Conservation (phyloP, 1,140 invertebrate species). For the Cotesia chilonis region DNA sequence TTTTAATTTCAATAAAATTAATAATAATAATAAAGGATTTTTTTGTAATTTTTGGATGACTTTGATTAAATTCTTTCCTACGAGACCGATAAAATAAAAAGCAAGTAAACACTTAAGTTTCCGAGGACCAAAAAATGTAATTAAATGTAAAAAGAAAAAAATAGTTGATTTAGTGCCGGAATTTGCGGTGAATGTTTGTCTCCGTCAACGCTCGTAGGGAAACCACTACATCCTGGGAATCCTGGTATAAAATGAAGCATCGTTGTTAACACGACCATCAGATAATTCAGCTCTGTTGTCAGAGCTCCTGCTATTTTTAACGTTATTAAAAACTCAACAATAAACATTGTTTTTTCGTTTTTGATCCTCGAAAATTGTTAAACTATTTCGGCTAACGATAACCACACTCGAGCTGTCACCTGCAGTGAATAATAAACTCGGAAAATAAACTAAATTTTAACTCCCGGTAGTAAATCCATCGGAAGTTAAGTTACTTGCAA, state of each 20-base stretch:
- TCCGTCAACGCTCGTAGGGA: constrained; percentile 33
- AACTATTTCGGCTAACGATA: too few species aligned
- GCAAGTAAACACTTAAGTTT: not conserved
- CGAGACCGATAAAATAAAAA: not conserved
- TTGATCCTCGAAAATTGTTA: too few species aligned
- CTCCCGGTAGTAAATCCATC: constrained; percentile 10
- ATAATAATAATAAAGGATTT: too few species aligned
- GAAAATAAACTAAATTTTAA: too few species aligned
- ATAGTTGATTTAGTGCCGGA: constrained; percentile 13
- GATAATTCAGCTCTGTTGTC: constrained; percentile 19
- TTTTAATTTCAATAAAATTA: too few species aligned
- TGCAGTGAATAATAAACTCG: too few species aligned
- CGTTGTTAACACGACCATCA: constrained; percentile 26
- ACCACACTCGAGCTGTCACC: too few species aligned
- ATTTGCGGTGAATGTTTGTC: constrained; percentile 39
- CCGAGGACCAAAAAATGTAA: not conserved
- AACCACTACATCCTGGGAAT: constrained; percentile 40
- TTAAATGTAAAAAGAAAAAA: constrained; percentile 1
- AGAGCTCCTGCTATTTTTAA: too few species aligned
- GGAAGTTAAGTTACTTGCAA: not conserved
- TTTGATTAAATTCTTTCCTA: too few species aligned
- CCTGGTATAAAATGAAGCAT: constrained; percentile 38
- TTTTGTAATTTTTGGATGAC: too few species aligned
- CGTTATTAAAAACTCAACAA: too few species aligned
- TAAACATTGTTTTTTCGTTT: too few species aligned